phyloP scores from a whole-genome alignment of 2,888 invertebrate genomes.

The Phortica magna region DNA sequence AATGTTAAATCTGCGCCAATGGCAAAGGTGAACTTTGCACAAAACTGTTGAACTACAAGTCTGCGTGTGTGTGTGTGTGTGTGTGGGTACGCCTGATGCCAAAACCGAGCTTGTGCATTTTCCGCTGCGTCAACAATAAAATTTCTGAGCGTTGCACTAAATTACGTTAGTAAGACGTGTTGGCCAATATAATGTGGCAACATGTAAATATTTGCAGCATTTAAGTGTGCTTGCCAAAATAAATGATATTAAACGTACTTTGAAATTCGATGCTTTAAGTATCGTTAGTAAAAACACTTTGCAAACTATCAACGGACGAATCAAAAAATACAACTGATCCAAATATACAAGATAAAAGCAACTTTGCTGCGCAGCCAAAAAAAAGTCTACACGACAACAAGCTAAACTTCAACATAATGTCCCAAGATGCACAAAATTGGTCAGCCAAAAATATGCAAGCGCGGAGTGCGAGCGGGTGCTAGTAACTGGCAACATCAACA shows the following conservation, averaged over 20 bases:
- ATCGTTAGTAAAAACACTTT: slow-evolving; percentile 64
- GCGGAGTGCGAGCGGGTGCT: neutral
- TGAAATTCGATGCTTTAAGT: slow-evolving; percentile 24
- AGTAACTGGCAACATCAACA: slow-evolving; percentile 24
- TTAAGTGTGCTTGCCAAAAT: too few species aligned
- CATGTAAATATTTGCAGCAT: neutral
- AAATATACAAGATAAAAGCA: slow-evolving; percentile 19
- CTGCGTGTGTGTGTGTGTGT: slow-evolving; percentile 36
- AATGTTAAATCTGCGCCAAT: slow-evolving; percentile 68
- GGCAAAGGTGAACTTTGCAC: slow-evolving; percentile 68
- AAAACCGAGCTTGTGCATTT: slow-evolving; percentile 1
- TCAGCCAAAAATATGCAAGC: slow-evolving; percentile 35
- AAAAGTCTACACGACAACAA: neutral
- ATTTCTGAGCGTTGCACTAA: slow-evolving; percentile 43
- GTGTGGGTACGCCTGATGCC: neutral
- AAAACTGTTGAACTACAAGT: slow-evolving; percentile 43
- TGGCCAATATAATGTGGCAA: slow-evolving; percentile 25
- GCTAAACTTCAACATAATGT: slow-evolving; percentile 59
- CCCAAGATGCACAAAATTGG: slow-evolving; percentile 52
- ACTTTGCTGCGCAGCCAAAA: neutral
- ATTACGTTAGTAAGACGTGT: slow-evolving; percentile 63
- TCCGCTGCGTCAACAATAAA: slow-evolving; percentile 13
- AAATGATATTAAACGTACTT: too few species aligned
- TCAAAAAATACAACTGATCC: slow-evolving; percentile 25
- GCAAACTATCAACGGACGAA: slow-evolving; percentile 63